Evolutionary conservation across 2,113 vertebrate genomes (phyloP).

Genomic region (Phylloscopus whistleri): DNA sequence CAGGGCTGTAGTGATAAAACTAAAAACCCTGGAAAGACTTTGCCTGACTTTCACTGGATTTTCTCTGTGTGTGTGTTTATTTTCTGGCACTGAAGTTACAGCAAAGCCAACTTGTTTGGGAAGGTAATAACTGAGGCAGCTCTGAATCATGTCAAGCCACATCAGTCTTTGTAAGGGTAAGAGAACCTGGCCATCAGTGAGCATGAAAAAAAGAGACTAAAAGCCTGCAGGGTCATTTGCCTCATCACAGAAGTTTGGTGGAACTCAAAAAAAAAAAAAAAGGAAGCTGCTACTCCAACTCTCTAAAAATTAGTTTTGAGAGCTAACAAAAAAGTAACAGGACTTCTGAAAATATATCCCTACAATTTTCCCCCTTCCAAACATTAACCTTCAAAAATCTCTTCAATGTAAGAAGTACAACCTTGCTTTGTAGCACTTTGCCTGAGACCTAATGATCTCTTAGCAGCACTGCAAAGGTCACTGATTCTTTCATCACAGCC

Average conservation of each 20-base stretch:
- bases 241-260: background rate
- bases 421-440: background rate
- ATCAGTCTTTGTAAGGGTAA: background rate
- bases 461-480: background rate
- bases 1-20: constrained; percentile 28
- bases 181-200: background rate
- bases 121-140: background rate
- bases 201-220: background rate
- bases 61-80: background rate
- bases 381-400: background rate
- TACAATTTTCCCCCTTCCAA: background rate
- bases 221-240: background rate
- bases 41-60: constrained; percentile 27
- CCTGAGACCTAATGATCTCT: background rate
- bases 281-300: background rate
- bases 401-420: background rate
- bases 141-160: background rate
- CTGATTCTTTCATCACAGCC: background rate
- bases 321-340: background rate
- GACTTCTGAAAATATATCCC: background rate
- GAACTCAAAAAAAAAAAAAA: background rate
- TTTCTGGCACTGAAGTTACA: background rate
- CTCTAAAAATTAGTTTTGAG: background rate
- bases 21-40: constrained; percentile 45
- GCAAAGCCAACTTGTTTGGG: background rate